These are phyloP conservation scores for Gobio gobio DNA, from an alignment of 2,113 vertebrate genomes.

Conservation along the genomic window DNA sequence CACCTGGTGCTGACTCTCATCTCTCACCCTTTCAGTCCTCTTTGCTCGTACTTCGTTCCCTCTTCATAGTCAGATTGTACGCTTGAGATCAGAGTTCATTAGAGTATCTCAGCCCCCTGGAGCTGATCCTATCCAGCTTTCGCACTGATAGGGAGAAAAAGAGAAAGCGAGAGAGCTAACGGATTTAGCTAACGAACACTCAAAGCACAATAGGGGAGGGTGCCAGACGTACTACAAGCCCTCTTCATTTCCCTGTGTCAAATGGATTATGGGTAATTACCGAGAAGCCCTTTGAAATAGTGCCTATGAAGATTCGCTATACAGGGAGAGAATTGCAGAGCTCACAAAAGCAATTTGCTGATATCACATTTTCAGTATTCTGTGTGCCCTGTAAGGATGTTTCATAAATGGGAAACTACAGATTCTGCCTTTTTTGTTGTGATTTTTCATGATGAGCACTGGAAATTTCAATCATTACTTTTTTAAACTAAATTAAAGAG, in stretches of 20 bases:
- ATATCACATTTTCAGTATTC: slow-evolving; percentile 50
- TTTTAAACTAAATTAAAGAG: slow-evolving; percentile 47
- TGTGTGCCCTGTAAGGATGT: slow-evolving; percentile 27
- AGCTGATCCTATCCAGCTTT: slow-evolving; percentile 44
- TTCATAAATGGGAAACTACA: slow-evolving; percentile 52
- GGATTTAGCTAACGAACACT: slow-evolving; percentile 38
- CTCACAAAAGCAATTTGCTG: slow-evolving; percentile 61
- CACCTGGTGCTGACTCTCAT: slow-evolving; percentile 3
- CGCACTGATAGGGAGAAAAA: slow-evolving; percentile 32
- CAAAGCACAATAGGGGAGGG: slow-evolving; percentile 32
- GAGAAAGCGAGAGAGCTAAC: slow-evolving; percentile 25
- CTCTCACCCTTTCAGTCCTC: neutral
- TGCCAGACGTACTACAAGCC: slow-evolving; percentile 31
- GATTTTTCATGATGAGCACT: slow-evolving; percentile 20
- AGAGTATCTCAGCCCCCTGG: slow-evolving; percentile 28
- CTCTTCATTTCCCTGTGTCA: slow-evolving; percentile 55
- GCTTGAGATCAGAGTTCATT: slow-evolving; percentile 43
- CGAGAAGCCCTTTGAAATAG: slow-evolving; percentile 57
- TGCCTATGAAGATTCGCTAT: slow-evolving; percentile 50
- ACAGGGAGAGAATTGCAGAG: slow-evolving; percentile 46
- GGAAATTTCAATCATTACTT: slow-evolving; percentile 14
- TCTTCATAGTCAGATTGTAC: slow-evolving; percentile 31
- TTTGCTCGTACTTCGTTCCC: neutral
- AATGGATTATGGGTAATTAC: slow-evolving; percentile 60
- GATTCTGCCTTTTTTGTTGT: slow-evolving; percentile 36